These are phyloP conservation scores for Thymelicus sylvestris DNA, from an alignment of 2,888 invertebrate genomes.

Conservation along the genomic window DNA sequence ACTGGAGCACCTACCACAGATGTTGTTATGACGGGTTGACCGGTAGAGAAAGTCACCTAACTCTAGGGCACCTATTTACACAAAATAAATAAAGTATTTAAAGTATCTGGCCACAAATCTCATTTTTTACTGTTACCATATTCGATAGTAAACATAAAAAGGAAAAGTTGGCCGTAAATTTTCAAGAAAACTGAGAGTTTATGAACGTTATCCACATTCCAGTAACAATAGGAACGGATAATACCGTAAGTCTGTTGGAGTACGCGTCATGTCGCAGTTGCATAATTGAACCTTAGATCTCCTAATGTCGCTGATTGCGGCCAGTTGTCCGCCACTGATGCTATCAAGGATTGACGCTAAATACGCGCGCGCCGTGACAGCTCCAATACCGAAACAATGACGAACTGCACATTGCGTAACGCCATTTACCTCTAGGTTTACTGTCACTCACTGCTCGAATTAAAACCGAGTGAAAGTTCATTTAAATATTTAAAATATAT, in stretches of 20 bases:
- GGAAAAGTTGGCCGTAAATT: background rate
- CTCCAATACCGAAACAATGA: conserved; percentile 81
- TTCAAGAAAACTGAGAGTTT: background rate
- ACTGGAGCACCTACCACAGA: no score
- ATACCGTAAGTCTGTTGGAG: conserved; percentile 7
- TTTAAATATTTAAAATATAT: conserved; percentile 45
- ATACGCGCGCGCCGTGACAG: conserved; percentile 79
- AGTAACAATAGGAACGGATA: conserved; percentile 13
- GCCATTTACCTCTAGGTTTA: conserved; percentile 68
- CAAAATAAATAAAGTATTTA: no score
- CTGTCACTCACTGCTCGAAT: conserved; percentile 64
- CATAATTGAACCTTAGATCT: conserved; percentile 68
- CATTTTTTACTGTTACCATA: no score
- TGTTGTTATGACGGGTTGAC: no score
- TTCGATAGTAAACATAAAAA: no score
- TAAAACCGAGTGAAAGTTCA: conserved; percentile 58
- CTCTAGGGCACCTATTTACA: no score
- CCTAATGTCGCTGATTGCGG: conserved; percentile 71
- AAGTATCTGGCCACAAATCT: no score
- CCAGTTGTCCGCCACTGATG: conserved; percentile 62
- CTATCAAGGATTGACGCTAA: conserved; percentile 82
- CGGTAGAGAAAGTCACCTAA: background rate
- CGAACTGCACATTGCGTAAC: conserved; percentile 73
- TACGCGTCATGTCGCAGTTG: conserved; percentile 50
- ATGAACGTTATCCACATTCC: background rate